phyloP scores from a whole-genome alignment of 64 coral and sea anemone genomes.

The Cladopsammia gracilis region DNA sequence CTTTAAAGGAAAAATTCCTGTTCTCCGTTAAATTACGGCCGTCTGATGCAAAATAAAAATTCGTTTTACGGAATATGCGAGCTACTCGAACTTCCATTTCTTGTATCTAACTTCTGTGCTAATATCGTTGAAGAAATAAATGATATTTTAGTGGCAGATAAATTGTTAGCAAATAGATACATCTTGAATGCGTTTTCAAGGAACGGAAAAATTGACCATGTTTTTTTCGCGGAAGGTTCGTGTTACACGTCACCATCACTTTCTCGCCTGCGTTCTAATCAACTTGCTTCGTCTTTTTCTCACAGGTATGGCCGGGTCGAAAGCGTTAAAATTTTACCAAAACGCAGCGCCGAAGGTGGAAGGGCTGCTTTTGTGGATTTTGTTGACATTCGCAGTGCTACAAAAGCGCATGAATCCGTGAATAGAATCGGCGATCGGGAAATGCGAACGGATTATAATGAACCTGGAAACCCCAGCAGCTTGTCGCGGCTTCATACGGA shows the following conservation, averaged over 20 bases:
- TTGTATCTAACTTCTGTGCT: not conserved
- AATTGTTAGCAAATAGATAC: too few species aligned
- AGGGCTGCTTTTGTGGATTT: conserved; percentile 98
- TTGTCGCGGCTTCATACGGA: conserved; percentile 66
- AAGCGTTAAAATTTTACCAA: conserved; percentile 95
- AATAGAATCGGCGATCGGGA: conserved; percentile 97
- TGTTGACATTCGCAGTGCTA: conserved; percentile 98
- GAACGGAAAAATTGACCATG: not conserved
- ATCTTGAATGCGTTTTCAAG: too few species aligned
- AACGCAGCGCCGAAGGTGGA: conserved; percentile 92
- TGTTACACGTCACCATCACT: conserved; percentile 59
- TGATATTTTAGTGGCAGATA: not conserved
- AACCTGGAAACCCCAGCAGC: conserved; percentile 76
- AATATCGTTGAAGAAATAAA: not conserved
- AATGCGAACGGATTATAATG: conserved; percentile 97
- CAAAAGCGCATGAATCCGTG: conserved; percentile 95
- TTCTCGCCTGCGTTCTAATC: not conserved
- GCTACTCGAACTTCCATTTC: too few species aligned
- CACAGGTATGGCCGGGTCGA: conserved; percentile 94
- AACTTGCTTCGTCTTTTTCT: conserved; percentile 5
- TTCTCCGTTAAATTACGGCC: not conserved
- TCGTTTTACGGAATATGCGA: not conserved
- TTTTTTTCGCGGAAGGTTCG: not conserved
- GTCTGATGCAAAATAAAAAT: not conserved
- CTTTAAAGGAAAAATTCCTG: not conserved